Evolutionary conservation across 1,140 invertebrate genomes (phyloP), one percentile per base, ranked within the genome.

Genomic region (Drosophila nigromelanica): DNA sequence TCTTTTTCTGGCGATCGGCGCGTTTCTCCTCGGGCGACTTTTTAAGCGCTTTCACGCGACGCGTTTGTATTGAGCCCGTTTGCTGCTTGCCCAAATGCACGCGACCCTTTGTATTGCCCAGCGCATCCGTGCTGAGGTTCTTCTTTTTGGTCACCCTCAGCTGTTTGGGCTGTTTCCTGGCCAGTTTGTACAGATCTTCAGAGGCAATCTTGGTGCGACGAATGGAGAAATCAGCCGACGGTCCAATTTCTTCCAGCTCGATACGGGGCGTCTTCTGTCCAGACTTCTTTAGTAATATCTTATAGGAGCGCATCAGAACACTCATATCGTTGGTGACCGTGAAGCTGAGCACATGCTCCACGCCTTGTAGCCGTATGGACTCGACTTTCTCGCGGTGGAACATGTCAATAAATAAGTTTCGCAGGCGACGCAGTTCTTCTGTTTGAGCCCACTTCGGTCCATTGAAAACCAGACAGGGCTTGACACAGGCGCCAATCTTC

Each of bases 41-140:
- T 76, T 95, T 96, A 12, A 99, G 93, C 47, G 97, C 98, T 92
- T 99, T 99, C 94, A 99, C 96, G 92, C 99, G 99, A 61, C 98
- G 94, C 12, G 97, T 98, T 92, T 98, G 97, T 73, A 99, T 93
- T 76, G 94, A 96, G 21, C 94, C 93, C 12, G 98, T 94, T 89
- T 98, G 95, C 90, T 99, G 98, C 91, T 95, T 95, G 54, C 96
- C 96, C 93, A 99, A 94, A 92, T 99, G 99, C 62, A 99, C 95
- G 60, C 97, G 95, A 54, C 98, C 99, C 83, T 97, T 93, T 81
- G 96, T 97, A 6, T 96, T 96, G 64, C 98, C 98, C 91, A 99
- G 95, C 8, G 93, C 94, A 93, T 99, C 97, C 42, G 94, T 95
- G 0, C 95, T 95, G 51, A 99, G 94, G 92, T 99, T 99, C 94